Evolutionary conservation across 2,888 invertebrate species (phyloP).

Genomic region (Operophtera brumata): DNA sequence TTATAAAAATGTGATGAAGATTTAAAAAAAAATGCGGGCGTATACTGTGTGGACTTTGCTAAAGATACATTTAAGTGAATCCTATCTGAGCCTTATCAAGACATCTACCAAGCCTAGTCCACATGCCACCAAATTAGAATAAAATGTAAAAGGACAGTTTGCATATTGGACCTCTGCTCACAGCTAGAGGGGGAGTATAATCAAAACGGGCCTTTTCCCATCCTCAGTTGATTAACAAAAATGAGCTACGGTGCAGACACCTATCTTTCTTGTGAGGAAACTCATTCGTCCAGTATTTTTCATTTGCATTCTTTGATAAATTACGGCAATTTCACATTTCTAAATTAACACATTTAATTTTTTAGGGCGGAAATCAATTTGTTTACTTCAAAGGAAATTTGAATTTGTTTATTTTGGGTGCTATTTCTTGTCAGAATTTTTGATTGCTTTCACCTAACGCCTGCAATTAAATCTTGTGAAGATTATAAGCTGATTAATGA

Average conservation of each 20-base stretch:
- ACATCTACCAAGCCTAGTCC: no score
- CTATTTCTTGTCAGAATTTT: neutral
- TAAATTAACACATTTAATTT: constrained; percentile 12
- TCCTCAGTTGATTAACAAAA: constrained; percentile 26
- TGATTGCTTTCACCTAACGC: neutral
- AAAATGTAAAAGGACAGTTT: constrained; percentile 23
- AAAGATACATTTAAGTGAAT: no score
- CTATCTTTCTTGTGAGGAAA: constrained; percentile 20
- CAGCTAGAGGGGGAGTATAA: constrained; percentile 16
- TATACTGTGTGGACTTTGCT: no score
- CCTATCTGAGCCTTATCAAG: no score
- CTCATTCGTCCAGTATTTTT: constrained; percentile 25
- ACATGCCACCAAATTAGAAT: neutral
- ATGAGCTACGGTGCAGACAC: constrained; percentile 15
- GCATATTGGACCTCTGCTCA: constrained; percentile 16
- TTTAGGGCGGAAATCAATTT: constrained; percentile 1
- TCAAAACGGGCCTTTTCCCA: constrained; percentile 11
- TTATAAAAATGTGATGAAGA: no score
- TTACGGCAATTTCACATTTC: constrained; percentile 22
- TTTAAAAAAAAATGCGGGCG: no score
- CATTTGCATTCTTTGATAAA: constrained; percentile 32
- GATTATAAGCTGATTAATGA: no score
- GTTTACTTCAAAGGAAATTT: neutral
- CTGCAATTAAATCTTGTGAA: neutral
- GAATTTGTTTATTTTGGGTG: neutral